Evolutionary conservation across 2,113 vertebrate genomes (phyloP).

Genomic region (Turnix velox): DNA sequence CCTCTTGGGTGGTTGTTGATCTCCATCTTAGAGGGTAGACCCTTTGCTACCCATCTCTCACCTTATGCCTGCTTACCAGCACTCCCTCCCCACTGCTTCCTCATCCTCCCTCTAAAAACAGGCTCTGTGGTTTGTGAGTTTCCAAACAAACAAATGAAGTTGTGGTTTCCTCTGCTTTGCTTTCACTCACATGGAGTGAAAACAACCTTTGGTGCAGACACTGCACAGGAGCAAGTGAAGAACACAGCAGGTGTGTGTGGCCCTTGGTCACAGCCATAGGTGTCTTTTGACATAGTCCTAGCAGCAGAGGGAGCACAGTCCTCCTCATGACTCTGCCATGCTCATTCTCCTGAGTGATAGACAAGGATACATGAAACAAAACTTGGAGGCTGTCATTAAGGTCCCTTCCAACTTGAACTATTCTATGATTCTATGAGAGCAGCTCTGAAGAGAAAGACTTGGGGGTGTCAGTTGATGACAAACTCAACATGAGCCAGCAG

Average conservation of each 20-base stretch:
- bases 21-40: background rate
- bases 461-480: no score
- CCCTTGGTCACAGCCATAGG: background rate
- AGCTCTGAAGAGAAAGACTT: no score
- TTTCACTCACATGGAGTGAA: background rate
- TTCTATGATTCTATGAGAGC: no score
- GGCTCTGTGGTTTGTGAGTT: conserved; percentile 6
- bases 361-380: background rate
- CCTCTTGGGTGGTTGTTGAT: background rate
- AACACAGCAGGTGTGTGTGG: background rate
- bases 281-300: background rate
- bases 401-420: no score
- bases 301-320: background rate
- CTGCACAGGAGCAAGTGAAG: accelerated
- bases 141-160: background rate
- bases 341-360: background rate
- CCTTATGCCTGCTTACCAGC: background rate
- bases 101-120: background rate
- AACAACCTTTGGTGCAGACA: background rate
- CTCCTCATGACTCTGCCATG: background rate
- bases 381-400: background rate
- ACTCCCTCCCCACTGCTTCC: background rate
- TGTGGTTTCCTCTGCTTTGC: background rate
- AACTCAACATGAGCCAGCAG: no score
- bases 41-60: background rate